Evolutionary conservation across 2,888 invertebrate genomes (phyloP), one percentile per base, ranked within the genome.

Genomic region (Sthenelais limicola): DNA sequence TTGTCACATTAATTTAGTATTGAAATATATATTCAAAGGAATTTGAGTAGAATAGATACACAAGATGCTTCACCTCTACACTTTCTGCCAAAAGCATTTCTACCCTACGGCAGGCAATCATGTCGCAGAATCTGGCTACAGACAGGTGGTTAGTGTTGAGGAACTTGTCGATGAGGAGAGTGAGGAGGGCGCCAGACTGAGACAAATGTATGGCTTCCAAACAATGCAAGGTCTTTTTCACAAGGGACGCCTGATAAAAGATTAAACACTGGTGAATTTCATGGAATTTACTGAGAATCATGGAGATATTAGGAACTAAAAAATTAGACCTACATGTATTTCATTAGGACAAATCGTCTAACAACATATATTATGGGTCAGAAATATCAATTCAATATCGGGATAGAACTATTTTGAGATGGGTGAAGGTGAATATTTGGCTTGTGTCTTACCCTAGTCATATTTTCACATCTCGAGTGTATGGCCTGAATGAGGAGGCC

Each of bases 171-270:
- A 92, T 88, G 24, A 93, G 85, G 18, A 92, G 86, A 52, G 89
- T 88, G 52, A 95, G 88, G 18, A 94, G 89, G 0, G 92, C 90
- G 0, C 94, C 94, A 24, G 93, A 93, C 84, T 94, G 94, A 91
- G 93, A 83, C 35, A 82, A 80, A 78, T 89, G 89, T 43, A 88
- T 86, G 21, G 92, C 92, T 47, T 92, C 90, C 51, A 95, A 86
- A 76, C 93, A 92, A 78, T 91, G 91, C 81, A 93, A 88, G 0
- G 93, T 89, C 83, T 92, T 92, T 72, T 92, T 89, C 4, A 92
- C 91, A 79, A 93, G 91, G 75, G 91, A 91, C 0, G 92, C 92
- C 91, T 92, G 88, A 7, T 71, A 77, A 9, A 43, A 43, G 12
- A 43, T n/a, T n/a, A n/a, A n/a, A n/a, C n/a, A n/a, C n/a, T n/a